These are phyloP conservation scores for Equus quagga DNA, from an alignment of 2,113 vertebrate species.

Conservation along the genomic window DNA sequence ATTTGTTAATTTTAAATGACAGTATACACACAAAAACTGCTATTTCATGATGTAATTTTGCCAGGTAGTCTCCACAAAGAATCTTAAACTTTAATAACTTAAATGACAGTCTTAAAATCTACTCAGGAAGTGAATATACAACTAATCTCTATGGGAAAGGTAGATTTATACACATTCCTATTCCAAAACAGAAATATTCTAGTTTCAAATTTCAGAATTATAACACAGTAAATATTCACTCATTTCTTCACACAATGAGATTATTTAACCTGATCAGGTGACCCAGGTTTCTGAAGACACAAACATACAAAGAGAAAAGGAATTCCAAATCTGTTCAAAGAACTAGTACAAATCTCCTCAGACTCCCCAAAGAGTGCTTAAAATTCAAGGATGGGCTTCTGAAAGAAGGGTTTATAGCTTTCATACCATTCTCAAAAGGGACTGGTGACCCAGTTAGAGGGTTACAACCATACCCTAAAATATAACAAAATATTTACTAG, in stretches of 20 bases:
- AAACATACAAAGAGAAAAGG: conserved; percentile 43
- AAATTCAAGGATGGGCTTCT: neutral
- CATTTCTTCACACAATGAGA: conserved; percentile 39
- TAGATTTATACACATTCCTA: neutral
- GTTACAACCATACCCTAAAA: neutral
- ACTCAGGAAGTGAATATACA: conserved; percentile 32
- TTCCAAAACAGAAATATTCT: conserved; percentile 38
- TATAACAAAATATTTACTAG: conserved; percentile 47
- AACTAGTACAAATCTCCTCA: conserved; percentile 42
- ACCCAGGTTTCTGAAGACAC: conserved; percentile 48
- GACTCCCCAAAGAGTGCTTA: conserved; percentile 10
- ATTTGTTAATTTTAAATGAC: conserved; percentile 33
- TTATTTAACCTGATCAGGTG: neutral
- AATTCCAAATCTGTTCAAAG: neutral
- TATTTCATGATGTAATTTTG: conserved; percentile 35
- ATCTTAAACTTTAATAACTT: conserved; percentile 40
- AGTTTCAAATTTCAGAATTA: conserved; percentile 61
- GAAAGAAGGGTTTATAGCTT: neutral
- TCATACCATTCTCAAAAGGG: neutral
- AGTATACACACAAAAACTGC: neutral
- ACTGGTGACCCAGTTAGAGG: neutral
- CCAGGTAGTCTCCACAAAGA: neutral
- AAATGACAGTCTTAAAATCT: conserved; percentile 39
- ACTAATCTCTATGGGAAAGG: neutral
- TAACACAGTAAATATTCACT: conserved; percentile 6